Conservation (phyloP, 2,113 vertebrate species). For the Scalopus aquaticus region DNA sequence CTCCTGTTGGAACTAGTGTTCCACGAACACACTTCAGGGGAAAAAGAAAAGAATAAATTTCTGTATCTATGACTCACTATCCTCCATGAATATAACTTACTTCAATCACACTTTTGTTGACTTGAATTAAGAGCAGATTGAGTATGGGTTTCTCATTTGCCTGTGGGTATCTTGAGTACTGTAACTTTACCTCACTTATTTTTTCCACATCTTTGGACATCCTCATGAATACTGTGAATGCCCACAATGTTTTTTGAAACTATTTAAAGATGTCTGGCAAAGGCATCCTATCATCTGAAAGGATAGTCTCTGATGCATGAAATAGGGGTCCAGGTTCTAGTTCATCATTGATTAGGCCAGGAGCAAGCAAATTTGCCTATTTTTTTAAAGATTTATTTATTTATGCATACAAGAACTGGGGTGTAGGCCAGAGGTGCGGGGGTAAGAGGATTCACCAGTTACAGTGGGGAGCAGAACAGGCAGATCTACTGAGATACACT, state of each 20-base stretch:
- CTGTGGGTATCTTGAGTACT: not conserved
- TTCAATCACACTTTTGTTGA: not conserved
- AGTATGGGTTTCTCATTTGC: not conserved
- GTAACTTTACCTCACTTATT: not conserved
- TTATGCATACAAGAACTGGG: no score
- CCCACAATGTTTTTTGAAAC: not conserved
- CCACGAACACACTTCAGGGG: not conserved
- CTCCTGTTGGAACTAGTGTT: not conserved
- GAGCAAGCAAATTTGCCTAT: not conserved
- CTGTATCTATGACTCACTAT: not conserved
- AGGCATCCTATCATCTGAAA: not conserved
- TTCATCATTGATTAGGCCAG: slow-evolving; percentile 43
- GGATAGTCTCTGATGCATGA: not conserved
- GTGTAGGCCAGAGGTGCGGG: no score
- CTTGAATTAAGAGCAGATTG: not conserved
- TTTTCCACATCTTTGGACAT: not conserved
- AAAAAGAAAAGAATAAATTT: not conserved
- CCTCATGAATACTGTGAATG: not conserved
- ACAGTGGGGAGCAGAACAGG: no score
- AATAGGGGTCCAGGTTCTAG: not conserved
- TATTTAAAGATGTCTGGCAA: not conserved
- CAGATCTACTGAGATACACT: no score
- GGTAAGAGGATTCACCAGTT: no score
- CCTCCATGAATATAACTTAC: not conserved
- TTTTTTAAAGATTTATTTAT: no score